Conservation (phyloP, 2,888 invertebrate genomes). For the Lymantria monacha region DNA sequence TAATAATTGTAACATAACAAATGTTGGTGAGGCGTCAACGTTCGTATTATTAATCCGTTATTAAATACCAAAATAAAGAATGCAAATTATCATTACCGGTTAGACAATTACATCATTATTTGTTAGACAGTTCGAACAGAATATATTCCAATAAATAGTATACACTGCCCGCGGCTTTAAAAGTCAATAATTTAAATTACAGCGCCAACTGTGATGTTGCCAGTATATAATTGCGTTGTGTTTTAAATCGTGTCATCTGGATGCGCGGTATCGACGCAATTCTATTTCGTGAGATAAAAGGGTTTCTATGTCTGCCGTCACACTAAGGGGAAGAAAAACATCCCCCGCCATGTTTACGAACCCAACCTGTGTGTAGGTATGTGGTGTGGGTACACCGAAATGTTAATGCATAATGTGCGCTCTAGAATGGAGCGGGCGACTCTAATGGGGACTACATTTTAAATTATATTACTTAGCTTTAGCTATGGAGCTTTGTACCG, state of each 20-base stretch:
- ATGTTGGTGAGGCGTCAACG: too few relatives aligned
- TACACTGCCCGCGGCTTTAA: too few relatives aligned
- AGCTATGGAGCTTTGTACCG: too few relatives aligned
- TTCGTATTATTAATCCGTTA: too few relatives aligned
- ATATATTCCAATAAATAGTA: too few relatives aligned
- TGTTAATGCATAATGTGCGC: slow-evolving; percentile 1
- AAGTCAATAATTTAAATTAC: too few relatives aligned
- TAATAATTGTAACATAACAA: too few relatives aligned
- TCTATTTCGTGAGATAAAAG: slow-evolving; percentile 53
- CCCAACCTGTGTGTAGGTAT: background rate
- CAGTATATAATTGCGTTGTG: slow-evolving; percentile 43
- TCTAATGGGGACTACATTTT: background rate
- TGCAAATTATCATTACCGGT: too few relatives aligned
- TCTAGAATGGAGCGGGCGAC: background rate
- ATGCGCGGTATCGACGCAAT: slow-evolving; percentile 27
- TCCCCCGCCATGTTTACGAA: slow-evolving; percentile 1
- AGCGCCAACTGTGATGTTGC: too few relatives aligned
- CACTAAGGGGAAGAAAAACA: slow-evolving; percentile 25
- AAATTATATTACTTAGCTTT: background rate
- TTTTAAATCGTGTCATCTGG: slow-evolving; percentile 32
- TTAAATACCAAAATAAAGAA: too few relatives aligned
- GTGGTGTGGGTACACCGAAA: background rate
- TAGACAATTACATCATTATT: too few relatives aligned
- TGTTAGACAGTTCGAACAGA: too few relatives aligned
- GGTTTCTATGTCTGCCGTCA: slow-evolving; percentile 51